Percentiles rank a stretch among this genome's conserved stretches.
phyloP scores from a whole-genome alignment of 2,888 invertebrate species.

The Macrosoma leucophasiata region DNA sequence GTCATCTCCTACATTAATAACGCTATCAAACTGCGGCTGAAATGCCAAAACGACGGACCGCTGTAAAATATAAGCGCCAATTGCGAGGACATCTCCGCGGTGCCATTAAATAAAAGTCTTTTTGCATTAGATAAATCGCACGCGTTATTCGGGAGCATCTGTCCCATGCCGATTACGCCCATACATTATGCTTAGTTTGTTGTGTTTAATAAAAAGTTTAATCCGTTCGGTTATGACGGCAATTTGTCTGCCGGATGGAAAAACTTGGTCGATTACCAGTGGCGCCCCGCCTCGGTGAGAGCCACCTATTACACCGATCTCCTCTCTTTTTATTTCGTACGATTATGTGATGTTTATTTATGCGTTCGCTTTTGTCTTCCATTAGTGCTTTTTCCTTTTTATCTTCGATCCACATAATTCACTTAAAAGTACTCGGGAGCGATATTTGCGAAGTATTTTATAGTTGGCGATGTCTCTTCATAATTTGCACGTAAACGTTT shows the following conservation, averaged over 20 bases:
- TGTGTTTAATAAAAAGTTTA: constrained; percentile 76
- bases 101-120: constrained; percentile 74
- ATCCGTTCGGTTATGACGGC: constrained; percentile 73
- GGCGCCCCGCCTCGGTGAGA: constrained; percentile 36
- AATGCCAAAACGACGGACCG: constrained; percentile 59
- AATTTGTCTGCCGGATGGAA: constrained; percentile 72
- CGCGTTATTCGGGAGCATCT: constrained; percentile 71
- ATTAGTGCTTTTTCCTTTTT: constrained; percentile 50
- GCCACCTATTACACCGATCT: constrained; percentile 34
- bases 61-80: constrained; percentile 65
- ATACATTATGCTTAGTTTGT: constrained; percentile 75
- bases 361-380: constrained; percentile 68
- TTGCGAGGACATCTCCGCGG: constrained; percentile 65
- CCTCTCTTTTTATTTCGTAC: constrained; percentile 50
- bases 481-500: constrained; percentile 35
- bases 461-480: constrained; percentile 37
- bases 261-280: constrained; percentile 69
- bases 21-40: constrained; percentile 57
- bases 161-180: constrained; percentile 71
- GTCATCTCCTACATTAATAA: constrained; percentile 61
- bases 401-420: constrained; percentile 47
- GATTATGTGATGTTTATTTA: constrained; percentile 70
- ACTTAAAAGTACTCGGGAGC: constrained; percentile 47
- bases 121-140: constrained; percentile 74
- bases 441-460: constrained; percentile 42